Base-by-base conservation (phyloP, 2,888 invertebrate genomes). In the Diplolepis rosae region DNA sequence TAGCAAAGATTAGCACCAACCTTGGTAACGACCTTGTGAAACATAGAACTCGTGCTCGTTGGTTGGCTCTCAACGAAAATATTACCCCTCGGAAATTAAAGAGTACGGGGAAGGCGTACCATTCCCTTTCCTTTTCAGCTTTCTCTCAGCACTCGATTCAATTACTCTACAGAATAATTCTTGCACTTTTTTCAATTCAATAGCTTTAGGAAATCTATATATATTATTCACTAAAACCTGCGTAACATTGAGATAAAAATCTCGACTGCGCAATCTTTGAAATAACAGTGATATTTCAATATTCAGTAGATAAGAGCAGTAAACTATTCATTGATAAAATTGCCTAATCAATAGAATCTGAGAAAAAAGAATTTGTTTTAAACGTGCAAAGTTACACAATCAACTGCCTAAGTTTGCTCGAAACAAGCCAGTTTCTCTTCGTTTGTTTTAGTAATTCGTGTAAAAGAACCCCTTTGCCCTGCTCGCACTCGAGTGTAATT, bases 11-110 rank as follows among this genome's bases (percentile, higher is more conserved):
- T 85, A 85, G 83, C 83, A 81, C 78, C 80, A 82, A 79, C 79
- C 79, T 82, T 77, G 76, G 80, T 84, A 84, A 84, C 83, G 83
- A 84, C 80, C 82, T 84, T 84, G 82, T 84, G 84, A 85, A 85
- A 84, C 79, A 83, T 79, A 77, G 75, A 80, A 80, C 74, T 81
- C 78, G 77, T 71, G 75, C 50, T 76, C 65, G 39, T 66, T 67
- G 66, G 71, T 75, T 78, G 66, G 70, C 74, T 77, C 66, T 69
- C 74, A 75, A 78, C 79, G 70, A 82, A 84, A 83, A 84, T 85
- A 85, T 85, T 81, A 79, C 80, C 78, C 78, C 76, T 74, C 9
- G 50, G 79, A 85, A 84, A 85, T 85, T 85, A 82, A 84, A 85
- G 84, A 80, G 76, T 80, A 82, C 77, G 75, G 73, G 70, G 50